These are phyloP conservation scores for Xenopus petersii DNA, from an alignment of 2,797 vertebrate species.

Conservation along the genomic window DNA sequence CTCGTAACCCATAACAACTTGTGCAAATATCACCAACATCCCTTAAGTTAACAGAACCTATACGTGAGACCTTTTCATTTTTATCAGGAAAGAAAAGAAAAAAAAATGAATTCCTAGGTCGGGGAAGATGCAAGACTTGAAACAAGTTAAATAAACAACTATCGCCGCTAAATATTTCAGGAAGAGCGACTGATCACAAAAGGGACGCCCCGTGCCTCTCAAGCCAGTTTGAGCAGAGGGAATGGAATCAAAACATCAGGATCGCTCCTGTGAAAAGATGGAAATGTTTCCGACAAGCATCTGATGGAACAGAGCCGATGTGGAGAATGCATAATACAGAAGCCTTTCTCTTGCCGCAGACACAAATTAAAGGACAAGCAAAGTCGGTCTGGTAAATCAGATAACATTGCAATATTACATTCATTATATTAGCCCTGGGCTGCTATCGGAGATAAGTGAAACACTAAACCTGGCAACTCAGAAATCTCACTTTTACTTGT, in stretches of 20 bases:
- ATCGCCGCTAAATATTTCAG: constrained; percentile 14
- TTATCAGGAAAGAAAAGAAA: constrained; percentile 7
- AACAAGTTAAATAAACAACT: constrained; percentile 28
- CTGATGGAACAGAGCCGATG: constrained; percentile 24
- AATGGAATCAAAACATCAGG: constrained; percentile 28
- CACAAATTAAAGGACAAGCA: not conserved
- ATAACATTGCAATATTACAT: constrained; percentile 1
- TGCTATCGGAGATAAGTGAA: not conserved
- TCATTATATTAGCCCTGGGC: constrained; percentile 17
- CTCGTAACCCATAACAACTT: constrained; percentile 38
- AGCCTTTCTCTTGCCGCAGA: constrained; percentile 17
- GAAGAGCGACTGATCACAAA: constrained; percentile 19
- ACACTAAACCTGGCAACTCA: too few relatives aligned
- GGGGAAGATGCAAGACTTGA: constrained; percentile 9
- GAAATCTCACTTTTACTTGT: too few relatives aligned
- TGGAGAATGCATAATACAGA: constrained; percentile 13
- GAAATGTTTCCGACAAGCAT: constrained; percentile 25
- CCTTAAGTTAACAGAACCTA: constrained; percentile 26
- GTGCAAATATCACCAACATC: constrained; percentile 30
- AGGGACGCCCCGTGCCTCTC: constrained; percentile 1
- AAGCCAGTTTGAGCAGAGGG: not conserved
- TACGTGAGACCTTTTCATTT: constrained; percentile 6
- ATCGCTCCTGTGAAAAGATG: constrained; percentile 25
- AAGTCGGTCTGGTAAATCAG: constrained; percentile 2
- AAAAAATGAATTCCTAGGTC: not conserved